A percentile compares a stretch with the other conserved stretches of the same genome.
These are phyloP conservation scores for Torymus auratus DNA, from an alignment of 2,888 invertebrate species.

Conservation along the genomic window DNA sequence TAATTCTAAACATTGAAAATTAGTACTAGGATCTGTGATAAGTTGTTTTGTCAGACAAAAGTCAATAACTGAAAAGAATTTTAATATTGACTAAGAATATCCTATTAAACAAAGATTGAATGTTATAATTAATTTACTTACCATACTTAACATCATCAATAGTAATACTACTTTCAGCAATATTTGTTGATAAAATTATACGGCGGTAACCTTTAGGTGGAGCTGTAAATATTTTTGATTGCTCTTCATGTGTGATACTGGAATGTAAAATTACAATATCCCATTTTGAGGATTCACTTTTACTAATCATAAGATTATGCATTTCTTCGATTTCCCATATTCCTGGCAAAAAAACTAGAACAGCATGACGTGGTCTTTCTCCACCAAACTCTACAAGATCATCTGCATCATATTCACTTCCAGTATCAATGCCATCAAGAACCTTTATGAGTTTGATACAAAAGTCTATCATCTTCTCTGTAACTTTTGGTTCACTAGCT, in stretches of 20 bases:
- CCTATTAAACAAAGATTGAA: not conserved
- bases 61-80: slow-evolving; percentile 86
- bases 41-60: slow-evolving; percentile 93
- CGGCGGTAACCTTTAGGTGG: slow-evolving; percentile 85
- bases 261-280: slow-evolving; percentile 84
- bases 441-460: slow-evolving; percentile 80
- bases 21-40: slow-evolving; percentile 85
- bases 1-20: slow-evolving; percentile 87
- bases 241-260: slow-evolving; percentile 87
- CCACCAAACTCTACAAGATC: slow-evolving; percentile 72
- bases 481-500: slow-evolving; percentile 81
- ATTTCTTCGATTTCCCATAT: slow-evolving; percentile 89
- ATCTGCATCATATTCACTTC: slow-evolving; percentile 60
- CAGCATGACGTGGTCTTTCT: slow-evolving; percentile 80
- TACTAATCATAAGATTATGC: slow-evolving; percentile 74
- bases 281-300: slow-evolving; percentile 75
- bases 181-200: slow-evolving; percentile 92
- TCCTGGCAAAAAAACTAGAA: slow-evolving; percentile 94
- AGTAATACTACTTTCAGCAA: slow-evolving; percentile 95
- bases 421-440: slow-evolving; percentile 81
- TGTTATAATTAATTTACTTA: slow-evolving; percentile 67
- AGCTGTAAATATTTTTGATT: slow-evolving; percentile 81
- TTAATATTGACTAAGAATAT: slow-evolving; percentile 14
- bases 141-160: slow-evolving; percentile 92
- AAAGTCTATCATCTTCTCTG: slow-evolving; percentile 80